These are phyloP conservation scores for Tineola bisselliella DNA, from an alignment of 2,888 invertebrate species.

Conservation along the genomic window DNA sequence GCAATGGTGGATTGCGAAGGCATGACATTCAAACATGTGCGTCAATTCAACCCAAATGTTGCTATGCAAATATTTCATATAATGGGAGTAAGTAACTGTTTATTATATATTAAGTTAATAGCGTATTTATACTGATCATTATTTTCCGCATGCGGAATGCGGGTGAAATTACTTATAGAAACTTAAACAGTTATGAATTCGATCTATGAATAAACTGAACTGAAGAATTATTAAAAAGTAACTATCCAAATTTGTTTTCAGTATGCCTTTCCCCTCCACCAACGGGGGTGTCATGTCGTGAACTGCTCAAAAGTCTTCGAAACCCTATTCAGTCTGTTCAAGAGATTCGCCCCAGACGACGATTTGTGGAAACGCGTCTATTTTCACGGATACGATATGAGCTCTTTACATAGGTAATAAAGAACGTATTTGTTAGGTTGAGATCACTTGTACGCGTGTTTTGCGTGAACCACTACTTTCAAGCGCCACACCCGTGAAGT, in stretches of 20 bases:
- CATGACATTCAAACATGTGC: conserved; percentile 73
- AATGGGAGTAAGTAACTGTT: conserved; percentile 68
- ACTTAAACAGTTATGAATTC: too few species aligned
- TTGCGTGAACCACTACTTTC: too few species aligned
- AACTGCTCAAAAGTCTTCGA: conserved; percentile 83
- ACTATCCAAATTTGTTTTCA: too few species aligned
- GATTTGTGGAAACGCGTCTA: conserved; percentile 66
- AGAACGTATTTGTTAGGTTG: too few species aligned
- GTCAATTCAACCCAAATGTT: conserved; percentile 74
- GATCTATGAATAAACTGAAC: too few species aligned
- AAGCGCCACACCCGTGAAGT: too few species aligned
- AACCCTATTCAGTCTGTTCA: conserved; percentile 77
- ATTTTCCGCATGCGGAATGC: background rate
- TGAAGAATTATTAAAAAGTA: too few species aligned
- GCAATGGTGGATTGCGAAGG: conserved; percentile 77
- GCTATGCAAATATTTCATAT: conserved; percentile 73
- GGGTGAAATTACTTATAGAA: background rate
- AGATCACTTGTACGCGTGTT: too few species aligned
- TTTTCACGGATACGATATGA: conserved; percentile 47
- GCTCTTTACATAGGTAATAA: conserved; percentile 40
- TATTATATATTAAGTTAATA: too few species aligned
- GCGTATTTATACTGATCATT: too few species aligned
- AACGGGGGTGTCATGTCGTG: conserved; percentile 77
- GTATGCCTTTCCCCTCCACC: conserved; percentile 77
- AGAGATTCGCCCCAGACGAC: conserved; percentile 72